These are phyloP conservation scores for Lydus trimaculatus DNA, from an alignment of 2,888 invertebrate genomes.

Conservation along the genomic window DNA sequence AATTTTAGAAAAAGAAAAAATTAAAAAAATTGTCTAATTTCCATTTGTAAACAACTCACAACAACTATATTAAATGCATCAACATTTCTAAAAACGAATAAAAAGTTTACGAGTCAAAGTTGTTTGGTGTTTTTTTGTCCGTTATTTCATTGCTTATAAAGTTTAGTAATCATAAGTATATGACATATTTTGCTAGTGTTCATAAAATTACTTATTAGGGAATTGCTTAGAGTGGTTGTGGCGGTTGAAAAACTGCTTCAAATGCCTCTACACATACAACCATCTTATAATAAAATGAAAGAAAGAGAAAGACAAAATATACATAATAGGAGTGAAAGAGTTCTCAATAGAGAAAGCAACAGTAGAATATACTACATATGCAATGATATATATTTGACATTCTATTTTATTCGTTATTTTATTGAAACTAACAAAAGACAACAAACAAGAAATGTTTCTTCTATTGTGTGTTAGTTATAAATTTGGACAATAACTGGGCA, in stretches of 20 bases:
- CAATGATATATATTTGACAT: slow-evolving; percentile 13
- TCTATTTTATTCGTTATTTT: slow-evolving; percentile 23
- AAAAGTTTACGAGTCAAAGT: slow-evolving; percentile 54
- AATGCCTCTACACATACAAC: background rate
- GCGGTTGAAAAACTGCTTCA: background rate
- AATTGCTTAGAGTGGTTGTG: slow-evolving; percentile 30
- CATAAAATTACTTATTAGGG: slow-evolving; percentile 45
- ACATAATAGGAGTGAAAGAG: background rate
- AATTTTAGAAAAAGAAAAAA: background rate
- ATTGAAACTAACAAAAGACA: slow-evolving; percentile 17
- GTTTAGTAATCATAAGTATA: slow-evolving; percentile 50
- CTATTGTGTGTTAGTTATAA: slow-evolving; percentile 6
- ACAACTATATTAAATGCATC: background rate
- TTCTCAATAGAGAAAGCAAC: slow-evolving; percentile 13
- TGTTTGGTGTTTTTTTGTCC: slow-evolving; percentile 45
- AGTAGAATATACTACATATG: too few species aligned
- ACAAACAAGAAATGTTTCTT: slow-evolving; percentile 17
- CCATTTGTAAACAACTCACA: too few species aligned
- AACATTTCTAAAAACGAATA: slow-evolving; percentile 40
- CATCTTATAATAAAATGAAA: background rate
- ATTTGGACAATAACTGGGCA: slow-evolving; percentile 8
- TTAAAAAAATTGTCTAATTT: background rate
- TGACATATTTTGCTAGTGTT: slow-evolving; percentile 42
- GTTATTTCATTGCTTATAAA: slow-evolving; percentile 53
- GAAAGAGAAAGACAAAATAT: background rate